These are phyloP conservation scores for Arvicanthis niloticus DNA, from an alignment of 2,113 vertebrate species.

Conservation along the genomic window DNA sequence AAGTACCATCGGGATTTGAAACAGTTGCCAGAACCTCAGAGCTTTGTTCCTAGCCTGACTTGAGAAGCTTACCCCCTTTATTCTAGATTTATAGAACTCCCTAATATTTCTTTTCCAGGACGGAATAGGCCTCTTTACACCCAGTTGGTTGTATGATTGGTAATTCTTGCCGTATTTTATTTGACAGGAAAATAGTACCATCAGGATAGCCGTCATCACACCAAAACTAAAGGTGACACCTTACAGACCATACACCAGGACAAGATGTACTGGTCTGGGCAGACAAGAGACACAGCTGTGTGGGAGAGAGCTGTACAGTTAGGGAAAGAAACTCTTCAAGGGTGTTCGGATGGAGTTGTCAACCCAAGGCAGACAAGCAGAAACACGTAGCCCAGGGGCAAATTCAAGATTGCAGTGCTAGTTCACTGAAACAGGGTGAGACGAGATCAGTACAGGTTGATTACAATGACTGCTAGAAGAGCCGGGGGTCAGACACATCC, in stretches of 20 bases:
- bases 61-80: constrained; percentile 1
- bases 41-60: not conserved
- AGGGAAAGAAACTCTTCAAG: not conserved
- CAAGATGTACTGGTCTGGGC: not conserved
- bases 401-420: not conserved
- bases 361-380: not conserved
- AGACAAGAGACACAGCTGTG: not conserved
- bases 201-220: not conserved
- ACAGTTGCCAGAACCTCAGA: constrained; percentile 7
- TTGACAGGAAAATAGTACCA: not conserved
- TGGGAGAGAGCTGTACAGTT: not conserved
- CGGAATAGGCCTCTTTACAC: not conserved
- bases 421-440: not conserved
- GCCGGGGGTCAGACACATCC: not conserved
- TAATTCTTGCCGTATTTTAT: constrained; percentile 18
- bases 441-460: not conserved
- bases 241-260: not conserved
- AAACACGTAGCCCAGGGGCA: not conserved
- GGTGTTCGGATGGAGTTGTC: not conserved
- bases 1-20: not conserved
- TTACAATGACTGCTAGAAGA: not conserved
- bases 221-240: not conserved
- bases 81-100: not conserved
- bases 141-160: not conserved
- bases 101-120: not conserved